Evolutionary conservation across 1,140 invertebrate species (phyloP).

Genomic region (Tetramorium parvispinum): DNA sequence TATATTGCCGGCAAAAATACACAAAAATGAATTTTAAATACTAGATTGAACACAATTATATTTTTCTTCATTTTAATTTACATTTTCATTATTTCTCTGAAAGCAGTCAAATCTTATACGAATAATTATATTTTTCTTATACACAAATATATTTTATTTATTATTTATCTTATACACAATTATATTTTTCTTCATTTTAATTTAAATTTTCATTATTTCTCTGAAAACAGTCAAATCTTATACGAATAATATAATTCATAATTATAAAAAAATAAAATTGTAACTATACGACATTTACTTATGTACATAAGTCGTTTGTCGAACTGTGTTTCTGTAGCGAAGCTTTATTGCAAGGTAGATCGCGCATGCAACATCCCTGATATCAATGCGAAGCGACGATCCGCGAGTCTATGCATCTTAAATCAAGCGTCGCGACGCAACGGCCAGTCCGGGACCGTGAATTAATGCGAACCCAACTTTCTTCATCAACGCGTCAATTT

Average conservation of each 20-base stretch:
- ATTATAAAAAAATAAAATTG: background rate
- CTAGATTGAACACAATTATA: background rate
- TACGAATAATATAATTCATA: background rate
- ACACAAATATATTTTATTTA: too few relatives aligned
- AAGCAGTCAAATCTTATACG: background rate
- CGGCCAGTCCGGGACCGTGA: background rate
- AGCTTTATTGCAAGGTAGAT: conserved; percentile 22
- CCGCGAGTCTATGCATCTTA: conserved; percentile 46
- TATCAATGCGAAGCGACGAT: conserved; percentile 21
- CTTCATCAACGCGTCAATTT: conserved; percentile 35
- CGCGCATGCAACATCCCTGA: conserved; percentile 23
- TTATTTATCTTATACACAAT: too few relatives aligned
- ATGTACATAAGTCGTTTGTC: background rate
- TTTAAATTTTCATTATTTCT: background rate
- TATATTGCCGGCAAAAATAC: too few relatives aligned
- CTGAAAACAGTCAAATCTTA: background rate
- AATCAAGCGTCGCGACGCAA: conserved; percentile 25
- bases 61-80: background rate
- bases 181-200: background rate
- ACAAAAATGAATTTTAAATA: background rate
- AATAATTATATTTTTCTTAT: too few relatives aligned
- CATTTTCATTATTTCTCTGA: background rate
- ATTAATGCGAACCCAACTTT: conserved; percentile 39
- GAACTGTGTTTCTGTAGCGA: background rate
- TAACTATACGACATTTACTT: background rate